Base-by-base conservation (phyloP, 92 coral and sea anemone species). In the Parazoanthus swiftii region DNA sequence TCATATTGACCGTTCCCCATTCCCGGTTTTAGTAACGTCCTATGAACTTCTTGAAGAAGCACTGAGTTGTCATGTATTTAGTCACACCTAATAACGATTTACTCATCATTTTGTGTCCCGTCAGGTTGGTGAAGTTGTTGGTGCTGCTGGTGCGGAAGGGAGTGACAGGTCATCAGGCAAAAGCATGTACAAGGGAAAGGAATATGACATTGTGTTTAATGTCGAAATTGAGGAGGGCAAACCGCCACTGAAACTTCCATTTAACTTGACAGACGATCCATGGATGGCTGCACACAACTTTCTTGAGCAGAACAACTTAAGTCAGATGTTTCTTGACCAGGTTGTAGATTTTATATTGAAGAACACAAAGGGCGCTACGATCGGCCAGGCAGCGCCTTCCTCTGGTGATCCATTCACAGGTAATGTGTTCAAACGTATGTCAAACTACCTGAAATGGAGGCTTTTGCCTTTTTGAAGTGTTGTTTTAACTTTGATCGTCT, bases 221-320 rank as follows among this genome's bases (percentile, higher is more conserved):
- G 99, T 97, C 82, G 99, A 97, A 79, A 97, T 97, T 38, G 95
- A 94, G 83, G 98, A 97, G 82, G 99, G 99, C 15, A 88, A 90
- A 38, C 99, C 99, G 29, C 94, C 96, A 0, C 79, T 95, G 79
- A 97, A 97, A 63, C 94, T 97, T 5, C 99, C 99, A 2, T 97
- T 94, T 51, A 97, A 97, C 86, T 88, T 95, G 37, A 93, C 56
- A 97, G 99, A 97, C 90, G 99, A 97, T 75, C 98, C 98, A 5
- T 97, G 99, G 99, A 91, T 95, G 89, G 99, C 99, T 14, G 99
- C 99, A 20, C 99, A 97, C 39, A 92, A 92, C 82, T 97, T 97
- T 91, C 89, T 97, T 88, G 99, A 93, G 76, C 90, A 90, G 66
- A 97, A 97, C 85, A 91, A 97, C 79, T 89, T 97, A 84, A 95